These are phyloP conservation scores for Unio pictorum DNA, from an alignment of 2,888 invertebrate genomes.

Conservation along the genomic window DNA sequence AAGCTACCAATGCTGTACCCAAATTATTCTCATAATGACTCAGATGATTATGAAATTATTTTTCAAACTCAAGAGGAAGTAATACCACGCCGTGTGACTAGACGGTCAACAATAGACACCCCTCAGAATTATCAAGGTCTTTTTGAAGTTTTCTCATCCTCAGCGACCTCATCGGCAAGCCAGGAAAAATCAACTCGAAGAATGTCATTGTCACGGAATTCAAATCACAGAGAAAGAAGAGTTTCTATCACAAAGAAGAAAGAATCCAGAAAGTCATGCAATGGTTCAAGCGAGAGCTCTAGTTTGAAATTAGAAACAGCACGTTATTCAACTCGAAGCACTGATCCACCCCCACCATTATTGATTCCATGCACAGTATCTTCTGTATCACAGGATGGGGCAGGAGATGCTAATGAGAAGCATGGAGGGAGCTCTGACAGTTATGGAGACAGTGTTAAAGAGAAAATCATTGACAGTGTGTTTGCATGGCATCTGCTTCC, in stretches of 20 bases:
- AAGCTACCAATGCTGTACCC: slow-evolving; percentile 51
- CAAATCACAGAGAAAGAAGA: background rate
- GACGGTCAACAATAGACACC: slow-evolving; percentile 25
- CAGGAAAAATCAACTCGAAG: too few species aligned
- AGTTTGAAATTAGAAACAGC: too few species aligned
- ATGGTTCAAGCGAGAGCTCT: slow-evolving; percentile 2
- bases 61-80: slow-evolving; percentile 17
- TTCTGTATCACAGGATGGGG: slow-evolving; percentile 15
- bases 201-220: too few species aligned
- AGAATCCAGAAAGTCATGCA: background rate
- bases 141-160: too few species aligned
- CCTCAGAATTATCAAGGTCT: slow-evolving; percentile 8
- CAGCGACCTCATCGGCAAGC: too few species aligned
- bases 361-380: slow-evolving; percentile 46
- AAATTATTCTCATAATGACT: slow-evolving; percentile 28
- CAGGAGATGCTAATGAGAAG: slow-evolving; percentile 18
- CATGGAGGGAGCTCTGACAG: slow-evolving; percentile 39
- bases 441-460: slow-evolving; percentile 41
- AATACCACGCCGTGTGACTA: slow-evolving; percentile 42
- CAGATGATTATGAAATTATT: slow-evolving; percentile 29
- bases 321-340: slow-evolving; percentile 12
- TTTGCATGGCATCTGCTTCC: too few species aligned
- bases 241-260: slow-evolving; percentile 1
- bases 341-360: slow-evolving; percentile 50
- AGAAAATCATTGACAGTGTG: slow-evolving; percentile 41